Evolutionary conservation across 1,140 invertebrate genomes (phyloP).

Genomic region (Druon quercuslanigerum): DNA sequence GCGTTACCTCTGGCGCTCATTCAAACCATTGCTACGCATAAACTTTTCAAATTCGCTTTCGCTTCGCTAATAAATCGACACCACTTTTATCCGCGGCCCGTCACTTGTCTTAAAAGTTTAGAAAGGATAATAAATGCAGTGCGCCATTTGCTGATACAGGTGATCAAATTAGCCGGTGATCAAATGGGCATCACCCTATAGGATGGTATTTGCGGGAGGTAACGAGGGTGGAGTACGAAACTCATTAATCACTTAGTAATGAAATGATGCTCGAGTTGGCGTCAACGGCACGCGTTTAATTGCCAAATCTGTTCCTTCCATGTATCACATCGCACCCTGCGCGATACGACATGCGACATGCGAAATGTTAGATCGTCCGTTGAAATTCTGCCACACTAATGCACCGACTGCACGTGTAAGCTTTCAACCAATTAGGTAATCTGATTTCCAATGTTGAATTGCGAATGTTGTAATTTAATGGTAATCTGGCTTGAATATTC

Average conservation of each 20-base stretch:
- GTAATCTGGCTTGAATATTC: conserved; percentile 23
- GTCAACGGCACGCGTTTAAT: conserved; percentile 62
- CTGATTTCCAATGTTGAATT: not conserved
- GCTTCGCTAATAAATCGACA: no score
- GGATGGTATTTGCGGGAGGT: conserved; percentile 11
- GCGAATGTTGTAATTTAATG: conserved; percentile 1
- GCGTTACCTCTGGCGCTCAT: no score
- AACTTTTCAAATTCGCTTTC: no score
- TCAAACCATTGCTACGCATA: no score
- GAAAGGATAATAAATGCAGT: no score
- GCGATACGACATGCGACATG: not conserved
- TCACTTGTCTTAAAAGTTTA: no score
- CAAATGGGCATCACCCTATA: no score
- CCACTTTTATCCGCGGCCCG: no score
- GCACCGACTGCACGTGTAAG: not conserved
- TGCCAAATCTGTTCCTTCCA: conserved; percentile 48
- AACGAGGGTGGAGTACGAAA: conserved; percentile 50
- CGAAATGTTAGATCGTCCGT: not conserved
- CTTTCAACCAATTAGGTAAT: not conserved
- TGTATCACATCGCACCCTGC: no score
- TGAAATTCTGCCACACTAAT: not conserved
- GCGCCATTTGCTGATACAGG: no score
- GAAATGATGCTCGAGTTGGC: conserved; percentile 65
- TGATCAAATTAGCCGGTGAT: no score
- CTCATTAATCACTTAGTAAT: conserved; percentile 68